phyloP scores from a whole-genome alignment of 2,797 vertebrate genomes.

The Meda fulgida region DNA sequence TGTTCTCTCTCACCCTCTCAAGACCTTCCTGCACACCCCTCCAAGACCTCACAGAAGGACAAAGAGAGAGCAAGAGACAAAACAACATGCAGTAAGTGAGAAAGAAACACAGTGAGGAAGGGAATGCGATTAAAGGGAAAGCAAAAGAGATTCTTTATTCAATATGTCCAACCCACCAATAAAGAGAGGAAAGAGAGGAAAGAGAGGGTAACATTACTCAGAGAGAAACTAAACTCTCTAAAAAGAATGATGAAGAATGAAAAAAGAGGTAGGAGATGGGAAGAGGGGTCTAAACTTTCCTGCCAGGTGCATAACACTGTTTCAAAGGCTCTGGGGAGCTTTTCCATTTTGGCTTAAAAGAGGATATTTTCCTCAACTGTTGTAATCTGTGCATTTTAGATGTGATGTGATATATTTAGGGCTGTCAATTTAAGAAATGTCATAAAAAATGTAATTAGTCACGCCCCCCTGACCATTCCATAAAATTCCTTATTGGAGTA shows the following conservation, averaged over 20 bases:
- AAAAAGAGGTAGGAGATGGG: not conserved
- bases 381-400: conserved; percentile 17
- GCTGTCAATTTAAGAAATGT: not conserved
- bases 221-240: conserved; percentile 24
- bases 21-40: conserved; percentile 54
- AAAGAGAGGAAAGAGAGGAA: not conserved
- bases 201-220: conserved; percentile 36
- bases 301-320: conserved; percentile 25
- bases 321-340: conserved; percentile 4
- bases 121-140: conserved; percentile 22
- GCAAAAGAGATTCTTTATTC: conserved; percentile 39
- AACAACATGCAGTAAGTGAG: conserved; percentile 5
- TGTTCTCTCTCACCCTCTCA: conserved; percentile 48
- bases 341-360: conserved; percentile 3
- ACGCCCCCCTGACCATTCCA: not conserved
- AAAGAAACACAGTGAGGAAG: not conserved
- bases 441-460: too few relatives aligned
- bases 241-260: conserved; percentile 26
- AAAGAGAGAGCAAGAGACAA: conserved; percentile 31
- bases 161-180: conserved; percentile 23
- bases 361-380: not conserved
- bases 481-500: not conserved
- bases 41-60: conserved; percentile 46
- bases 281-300: conserved; percentile 8
- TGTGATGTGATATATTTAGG: not conserved